Base-by-base conservation (phyloP, 2,888 invertebrate genomes). In the Melieria picta region DNA sequence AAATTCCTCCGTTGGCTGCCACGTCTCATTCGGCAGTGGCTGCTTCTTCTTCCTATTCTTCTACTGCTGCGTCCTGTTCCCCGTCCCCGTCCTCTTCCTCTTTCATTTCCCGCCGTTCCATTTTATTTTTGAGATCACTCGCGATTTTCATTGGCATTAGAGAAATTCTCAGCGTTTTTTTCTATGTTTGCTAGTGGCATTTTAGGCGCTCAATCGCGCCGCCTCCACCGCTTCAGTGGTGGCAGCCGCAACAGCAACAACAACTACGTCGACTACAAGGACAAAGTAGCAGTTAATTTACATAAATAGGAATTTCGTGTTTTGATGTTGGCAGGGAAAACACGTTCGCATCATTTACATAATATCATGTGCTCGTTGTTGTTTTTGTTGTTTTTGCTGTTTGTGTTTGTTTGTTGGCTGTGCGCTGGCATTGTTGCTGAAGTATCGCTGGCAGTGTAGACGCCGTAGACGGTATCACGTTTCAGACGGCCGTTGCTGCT, bases 221-320 rank as follows among this genome's bases (percentile, higher is more conserved):
- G 9, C 45, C 50, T 30, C 6, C 7, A 60, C 42, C 30, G 42
- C 1, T 50, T 42, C 50, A 42, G 52, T 42, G 52, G 43, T 43
- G 43, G 9, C 11, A 3, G 45, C 7, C 7, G 46, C n/a, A 30
- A 48, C n/a, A 58, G 58, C n/a, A 56, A 45, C 69, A 62, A 69
- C n/a, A 56, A 66, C 5, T 60, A 67, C 42, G 45, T 9, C 42
- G 13, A 30, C 42, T 65, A 55, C 71, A 71, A 71, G 71, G 71
- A 71, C 71, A 58, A 58, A 60, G 61, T 60, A 55, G n/a, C 30
- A 71, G 58, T 62, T 71, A 66, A 71, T 71, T 66, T 71, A 48
- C 71, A 62, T 71, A 55, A 71, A 71, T 60, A 62, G 47, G 56
- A 65, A 71, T 71, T 62, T 48, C 71, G 43, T 48, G 65, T 61